A percentile compares a stretch with the other conserved stretches of the same genome.
Conservation (phyloP, 2,113 vertebrate species). For the Ophiodon elongatus region DNA sequence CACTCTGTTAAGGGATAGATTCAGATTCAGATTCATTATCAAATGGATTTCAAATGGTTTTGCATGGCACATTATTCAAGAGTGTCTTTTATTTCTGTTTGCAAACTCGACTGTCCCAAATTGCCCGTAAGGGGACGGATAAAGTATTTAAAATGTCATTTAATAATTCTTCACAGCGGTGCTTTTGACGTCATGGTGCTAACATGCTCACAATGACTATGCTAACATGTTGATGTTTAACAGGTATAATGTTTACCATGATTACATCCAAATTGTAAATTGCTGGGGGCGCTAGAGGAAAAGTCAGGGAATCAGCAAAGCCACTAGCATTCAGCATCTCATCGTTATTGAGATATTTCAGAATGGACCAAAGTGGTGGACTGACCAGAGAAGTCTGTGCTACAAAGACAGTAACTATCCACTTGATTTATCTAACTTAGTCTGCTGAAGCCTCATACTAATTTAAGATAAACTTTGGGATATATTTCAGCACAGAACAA, state of each 20-base stretch:
- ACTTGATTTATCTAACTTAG: neutral
- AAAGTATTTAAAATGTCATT: neutral
- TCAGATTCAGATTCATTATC: slow-evolving; percentile 27
- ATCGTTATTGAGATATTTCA: neutral
- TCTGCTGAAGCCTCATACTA: neutral
- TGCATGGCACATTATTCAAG: neutral
- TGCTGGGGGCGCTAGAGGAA: neutral
- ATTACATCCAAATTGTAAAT: neutral
- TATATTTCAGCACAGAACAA: neutral
- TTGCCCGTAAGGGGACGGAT: neutral
- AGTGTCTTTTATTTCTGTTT: neutral
- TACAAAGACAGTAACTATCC: neutral
- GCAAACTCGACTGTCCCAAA: neutral
- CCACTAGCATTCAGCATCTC: neutral
- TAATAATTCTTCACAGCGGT: neutral
- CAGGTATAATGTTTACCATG: neutral
- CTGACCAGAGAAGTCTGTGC: neutral
- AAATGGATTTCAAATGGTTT: slow-evolving; percentile 17
- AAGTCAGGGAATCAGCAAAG: neutral
- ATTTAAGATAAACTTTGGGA: neutral
- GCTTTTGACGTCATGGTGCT: neutral
- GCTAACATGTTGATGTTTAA: neutral
- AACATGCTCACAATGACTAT: no score
- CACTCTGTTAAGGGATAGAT: slow-evolving; percentile 62
- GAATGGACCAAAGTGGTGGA: neutral